These are phyloP conservation scores for Lepidotrigona ventralis DNA, from an alignment of 1,140 invertebrate species.

Conservation along the genomic window DNA sequence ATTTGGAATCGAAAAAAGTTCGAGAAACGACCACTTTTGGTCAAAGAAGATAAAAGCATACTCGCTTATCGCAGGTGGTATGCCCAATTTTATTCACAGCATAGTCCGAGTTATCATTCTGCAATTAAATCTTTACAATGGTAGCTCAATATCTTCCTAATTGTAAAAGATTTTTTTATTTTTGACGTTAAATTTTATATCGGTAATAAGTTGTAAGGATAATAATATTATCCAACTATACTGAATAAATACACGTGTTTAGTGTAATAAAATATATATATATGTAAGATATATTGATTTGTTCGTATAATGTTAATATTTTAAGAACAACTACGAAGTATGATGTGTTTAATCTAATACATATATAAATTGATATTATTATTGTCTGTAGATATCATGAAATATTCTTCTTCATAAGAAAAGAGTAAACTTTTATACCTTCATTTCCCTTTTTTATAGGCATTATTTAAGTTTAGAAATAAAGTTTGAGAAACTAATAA, in stretches of 20 bases:
- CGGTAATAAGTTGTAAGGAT: not conserved
- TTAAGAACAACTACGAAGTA: not conserved
- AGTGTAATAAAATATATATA: constrained; percentile 1
- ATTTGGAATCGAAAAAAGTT: constrained; percentile 95
- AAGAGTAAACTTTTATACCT: not conserved
- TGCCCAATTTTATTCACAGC: constrained; percentile 91
- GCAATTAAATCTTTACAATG: constrained; percentile 70
- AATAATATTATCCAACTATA: constrained; percentile 1
- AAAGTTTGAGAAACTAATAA: too few relatives aligned
- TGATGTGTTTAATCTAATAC: not conserved
- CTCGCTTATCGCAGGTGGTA: constrained; percentile 90
- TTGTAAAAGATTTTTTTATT: not conserved
- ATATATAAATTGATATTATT: constrained; percentile 5
- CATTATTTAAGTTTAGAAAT: not conserved
- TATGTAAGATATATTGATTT: not conserved
- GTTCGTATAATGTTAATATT: not conserved
- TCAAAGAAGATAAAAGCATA: constrained; percentile 88
- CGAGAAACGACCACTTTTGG: constrained; percentile 85
- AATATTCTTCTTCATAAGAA: constrained; percentile 1
- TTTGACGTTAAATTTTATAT: constrained; percentile 8
- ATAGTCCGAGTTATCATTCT: constrained; percentile 84
- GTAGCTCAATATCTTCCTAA: constrained; percentile 50
- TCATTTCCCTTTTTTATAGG: not conserved
- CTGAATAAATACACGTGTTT: constrained; percentile 1
- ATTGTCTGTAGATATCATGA: not conserved